Percentiles rank a stretch among this genome's conserved stretches.
phyloP scores from a whole-genome alignment of 2,113 vertebrate species.

The Muscicapa adusta region DNA sequence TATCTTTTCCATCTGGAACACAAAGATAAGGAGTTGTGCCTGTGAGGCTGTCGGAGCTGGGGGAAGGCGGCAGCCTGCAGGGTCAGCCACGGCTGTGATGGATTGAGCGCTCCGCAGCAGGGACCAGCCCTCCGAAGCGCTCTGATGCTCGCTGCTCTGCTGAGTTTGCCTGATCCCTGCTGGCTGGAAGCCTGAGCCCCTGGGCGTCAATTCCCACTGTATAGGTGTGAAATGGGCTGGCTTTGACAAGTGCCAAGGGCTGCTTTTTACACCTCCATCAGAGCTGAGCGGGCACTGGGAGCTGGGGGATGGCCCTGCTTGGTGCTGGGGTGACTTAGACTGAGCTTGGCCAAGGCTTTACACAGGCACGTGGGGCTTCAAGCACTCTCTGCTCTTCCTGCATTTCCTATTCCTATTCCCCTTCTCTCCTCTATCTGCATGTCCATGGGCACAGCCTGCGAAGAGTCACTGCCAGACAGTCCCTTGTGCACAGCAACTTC shows the following conservation, averaged over 20 bases:
- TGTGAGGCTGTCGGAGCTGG: not conserved
- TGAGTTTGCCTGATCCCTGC: not conserved
- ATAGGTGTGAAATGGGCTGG: not conserved
- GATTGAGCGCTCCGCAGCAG: not conserved
- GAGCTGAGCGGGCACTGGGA: not conserved
- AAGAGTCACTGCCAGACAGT: not conserved
- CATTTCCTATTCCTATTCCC: not conserved
- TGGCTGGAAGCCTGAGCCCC: not conserved
- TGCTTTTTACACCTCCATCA: not conserved
- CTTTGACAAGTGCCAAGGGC: not conserved
- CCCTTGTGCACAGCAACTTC: not conserved
- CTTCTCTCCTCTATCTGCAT: not conserved
- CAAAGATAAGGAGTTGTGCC: not conserved
- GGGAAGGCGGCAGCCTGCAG: not conserved
- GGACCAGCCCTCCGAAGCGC: not conserved
- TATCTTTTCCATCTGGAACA: not conserved
- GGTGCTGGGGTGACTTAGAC: not conserved
- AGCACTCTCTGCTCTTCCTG: not conserved
- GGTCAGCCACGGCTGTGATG: not conserved
- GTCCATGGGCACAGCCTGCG: accelerated
- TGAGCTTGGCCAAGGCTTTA: not conserved
- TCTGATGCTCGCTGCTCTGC: accelerated
- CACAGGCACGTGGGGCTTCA: not conserved
- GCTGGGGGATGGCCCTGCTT: accelerated
- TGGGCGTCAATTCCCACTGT: not conserved